These are phyloP conservation scores for Crocidura indochinensis DNA, from an alignment of 2,797 vertebrate genomes.

Conservation along the genomic window DNA sequence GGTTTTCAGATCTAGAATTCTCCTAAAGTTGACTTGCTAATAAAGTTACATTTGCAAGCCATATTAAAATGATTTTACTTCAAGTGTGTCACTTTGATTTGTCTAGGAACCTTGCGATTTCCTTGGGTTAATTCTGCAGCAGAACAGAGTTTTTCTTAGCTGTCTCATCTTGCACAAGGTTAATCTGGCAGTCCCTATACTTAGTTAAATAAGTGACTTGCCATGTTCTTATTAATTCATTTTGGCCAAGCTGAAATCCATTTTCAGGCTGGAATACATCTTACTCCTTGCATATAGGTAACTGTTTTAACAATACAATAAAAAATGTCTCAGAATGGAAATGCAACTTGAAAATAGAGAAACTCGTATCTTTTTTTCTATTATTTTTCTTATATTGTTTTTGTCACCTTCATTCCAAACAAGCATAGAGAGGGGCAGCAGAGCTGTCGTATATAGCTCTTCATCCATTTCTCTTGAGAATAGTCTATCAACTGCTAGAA, in stretches of 20 bases:
- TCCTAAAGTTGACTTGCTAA: slow-evolving; percentile 79
- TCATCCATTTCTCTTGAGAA: slow-evolving; percentile 83
- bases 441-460: slow-evolving; percentile 70
- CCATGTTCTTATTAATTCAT: slow-evolving; percentile 75
- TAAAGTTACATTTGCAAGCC: slow-evolving; percentile 74
- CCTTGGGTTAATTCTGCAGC: slow-evolving; percentile 61
- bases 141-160: slow-evolving; percentile 64
- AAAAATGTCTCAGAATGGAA: slow-evolving; percentile 65
- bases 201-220: slow-evolving; percentile 76
- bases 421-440: slow-evolving; percentile 77
- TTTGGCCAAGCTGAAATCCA: slow-evolving; percentile 74
- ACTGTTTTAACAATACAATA: slow-evolving; percentile 71
- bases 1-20: slow-evolving; percentile 65
- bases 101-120: slow-evolving; percentile 71
- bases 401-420: slow-evolving; percentile 79
- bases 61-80: slow-evolving; percentile 79
- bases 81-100: slow-evolving; percentile 85
- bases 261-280: slow-evolving; percentile 73
- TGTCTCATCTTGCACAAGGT: slow-evolving; percentile 47
- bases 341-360: slow-evolving; percentile 61
- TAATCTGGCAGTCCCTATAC: slow-evolving; percentile 65
- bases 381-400: slow-evolving; percentile 48
- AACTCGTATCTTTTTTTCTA: background rate
- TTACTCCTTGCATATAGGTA: slow-evolving; percentile 74
- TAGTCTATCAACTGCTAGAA: slow-evolving; percentile 84